Base-by-base conservation (phyloP, 2,113 vertebrate species). In the Urocitellus parryii region DNA sequence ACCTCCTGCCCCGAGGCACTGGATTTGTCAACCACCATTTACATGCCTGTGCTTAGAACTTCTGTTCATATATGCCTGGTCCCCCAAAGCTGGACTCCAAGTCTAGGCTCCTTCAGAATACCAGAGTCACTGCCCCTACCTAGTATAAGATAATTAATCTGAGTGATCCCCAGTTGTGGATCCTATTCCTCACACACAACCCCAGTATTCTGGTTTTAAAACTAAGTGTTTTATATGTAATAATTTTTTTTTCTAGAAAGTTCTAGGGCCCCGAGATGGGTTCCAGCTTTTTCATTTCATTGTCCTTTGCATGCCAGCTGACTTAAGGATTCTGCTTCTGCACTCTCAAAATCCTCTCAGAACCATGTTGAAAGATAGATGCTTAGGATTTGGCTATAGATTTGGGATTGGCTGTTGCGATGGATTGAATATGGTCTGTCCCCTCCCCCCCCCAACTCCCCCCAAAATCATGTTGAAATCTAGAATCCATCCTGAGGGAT, bases 171-270 rank as follows among this genome's bases (percentile, higher is more conserved):
- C 37, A 77, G 53, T 5, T 27, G 25, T n/a, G 42, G 16, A 8
- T 1, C 18, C 24, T 11, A 53, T 78, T 48, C 20, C 3, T 42
- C 16, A 5, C 17, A 34, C 1, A 39, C 0, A 9, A 34, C 6
- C 3, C 25, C 4, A 12, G 25, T 2, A 51, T 73, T 8, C 29
- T 78, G 5, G 29, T 4, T 83, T 93, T 78, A 10, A 39, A 58
- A 76, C 58, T 34, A 65, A 72, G 25, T 42, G 4, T 48, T 78
- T 79, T 58, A 48, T 42, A 16, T 51, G 11, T 18, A 37, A 83
- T 82, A 56, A 72, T 61, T 14, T 25, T 68, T 86, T 58, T 63
- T 81, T 86, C 74, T 42, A 86, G 51, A 34, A 94, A 42, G 29
- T 94, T 65, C 37, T 32, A 25, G 8, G 18, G 8, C 29, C 4